Base-by-base conservation (phyloP, 2,888 invertebrate genomes). In the Drosophila prolongata region DNA sequence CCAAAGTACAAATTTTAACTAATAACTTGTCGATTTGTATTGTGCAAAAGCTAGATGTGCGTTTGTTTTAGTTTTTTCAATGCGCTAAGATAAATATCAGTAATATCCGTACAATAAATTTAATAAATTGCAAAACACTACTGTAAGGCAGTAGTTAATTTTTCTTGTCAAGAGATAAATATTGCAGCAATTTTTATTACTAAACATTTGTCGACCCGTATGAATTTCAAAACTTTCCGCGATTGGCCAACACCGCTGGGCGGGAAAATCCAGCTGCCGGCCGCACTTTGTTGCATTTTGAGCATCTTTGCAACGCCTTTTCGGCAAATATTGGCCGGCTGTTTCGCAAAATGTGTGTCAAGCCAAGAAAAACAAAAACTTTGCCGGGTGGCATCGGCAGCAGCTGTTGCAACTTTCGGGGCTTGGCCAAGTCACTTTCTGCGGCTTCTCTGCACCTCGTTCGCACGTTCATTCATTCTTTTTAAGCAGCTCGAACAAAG, bases 301-400 rank as follows among this genome's bases (percentile, higher is more conserved):
- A 38, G n/a, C 66, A 27, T 61, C 72, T 70, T n/a, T 70, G 50
- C 70, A 53, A 59, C 53, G 61, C 69, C 46, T 70, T 47, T 24
- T 30, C 35, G 27, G 37, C 49, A 52, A 71, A 71, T 72, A 71
- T 71, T 71, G 50, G 72, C 72, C 70, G 44, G 65, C 43, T 76
- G 84, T 75, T n/a, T 27, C 42, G 61, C 49, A 76, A 85, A 82
- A 59, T 59, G 79, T 83, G 86, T 87, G 83, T 78, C 87, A 83
- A 62, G 71, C 75, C 24, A 58, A 68, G 69, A 40, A 69, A 68
- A 69, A 57, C 67, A 67, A 67, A 64, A 66, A 66, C 66, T 53
- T 54, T n/a, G n/a, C 46, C 66, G 35, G 46, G 66, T 46, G 53
- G 52, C 66, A 57, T 46, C 57, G 43, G 14, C 34, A 16, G 24